These are phyloP conservation scores for Tokudaia tokunoshimensis DNA, from an alignment of 2,797 vertebrate species.

Conservation along the genomic window DNA sequence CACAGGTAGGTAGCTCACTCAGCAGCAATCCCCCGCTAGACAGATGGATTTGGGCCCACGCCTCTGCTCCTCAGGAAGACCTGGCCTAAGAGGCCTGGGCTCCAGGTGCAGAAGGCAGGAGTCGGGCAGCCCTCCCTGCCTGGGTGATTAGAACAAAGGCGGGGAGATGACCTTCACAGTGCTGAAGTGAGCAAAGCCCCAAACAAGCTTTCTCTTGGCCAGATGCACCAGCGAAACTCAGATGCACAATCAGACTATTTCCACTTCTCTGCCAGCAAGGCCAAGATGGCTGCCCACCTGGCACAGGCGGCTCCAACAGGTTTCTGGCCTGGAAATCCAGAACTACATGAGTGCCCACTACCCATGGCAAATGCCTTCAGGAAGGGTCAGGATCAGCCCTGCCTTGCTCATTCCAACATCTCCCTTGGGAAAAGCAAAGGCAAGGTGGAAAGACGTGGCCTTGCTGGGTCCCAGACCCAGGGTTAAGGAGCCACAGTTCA, in stretches of 20 bases:
- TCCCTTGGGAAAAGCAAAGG: no score
- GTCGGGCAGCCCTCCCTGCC: not conserved
- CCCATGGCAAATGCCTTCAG: not conserved
- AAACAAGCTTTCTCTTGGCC: not conserved
- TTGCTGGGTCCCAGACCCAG: no score
- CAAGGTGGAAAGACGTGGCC: no score
- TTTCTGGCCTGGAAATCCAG: constrained; percentile 26
- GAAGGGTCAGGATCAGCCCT: not conserved
- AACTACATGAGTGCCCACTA: not conserved
- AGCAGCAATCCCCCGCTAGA: not conserved
- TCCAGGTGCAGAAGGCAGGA: not conserved
- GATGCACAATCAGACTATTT: not conserved
- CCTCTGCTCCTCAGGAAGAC: not conserved
- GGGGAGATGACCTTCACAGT: not conserved
- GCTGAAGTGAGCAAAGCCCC: not conserved
- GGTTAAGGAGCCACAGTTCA: not conserved
- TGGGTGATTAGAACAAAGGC: not conserved
- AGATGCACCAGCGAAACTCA: not conserved
- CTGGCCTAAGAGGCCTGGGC: not conserved
- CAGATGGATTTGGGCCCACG: not conserved
- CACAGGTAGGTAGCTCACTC: not conserved
- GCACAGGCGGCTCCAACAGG: not conserved
- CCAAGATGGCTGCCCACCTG: not conserved
- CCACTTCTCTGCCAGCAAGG: not conserved
- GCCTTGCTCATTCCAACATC: no score